A percentile compares a stretch with the other conserved stretches of the same genome.
Evolutionary conservation across 2,888 invertebrate genomes (phyloP).

Genomic region (Orthosia gothica): DNA sequence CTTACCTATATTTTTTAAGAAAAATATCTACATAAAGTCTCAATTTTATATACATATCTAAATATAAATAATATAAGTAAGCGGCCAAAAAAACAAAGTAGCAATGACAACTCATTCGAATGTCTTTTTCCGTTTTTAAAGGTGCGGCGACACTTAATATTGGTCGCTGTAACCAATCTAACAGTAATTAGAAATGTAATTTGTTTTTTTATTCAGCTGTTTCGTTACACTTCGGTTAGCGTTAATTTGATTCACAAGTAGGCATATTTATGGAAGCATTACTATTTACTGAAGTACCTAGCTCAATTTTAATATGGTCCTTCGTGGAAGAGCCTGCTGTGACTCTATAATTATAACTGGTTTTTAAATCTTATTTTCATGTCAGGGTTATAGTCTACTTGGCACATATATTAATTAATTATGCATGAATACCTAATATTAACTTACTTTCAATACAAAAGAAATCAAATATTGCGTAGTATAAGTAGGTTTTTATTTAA

Average conservation of each 20-base stretch:
- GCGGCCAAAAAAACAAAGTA: neutral
- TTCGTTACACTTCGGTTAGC: conserved; percentile 20
- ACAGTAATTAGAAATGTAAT: conserved; percentile 36
- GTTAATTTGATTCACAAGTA: conserved; percentile 3
- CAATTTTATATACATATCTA: too few relatives aligned
- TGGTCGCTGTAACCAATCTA: conserved; percentile 21
- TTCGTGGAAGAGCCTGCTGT: neutral
- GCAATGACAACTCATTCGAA: conserved; percentile 32
- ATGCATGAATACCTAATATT: too few relatives aligned
- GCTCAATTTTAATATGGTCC: neutral
- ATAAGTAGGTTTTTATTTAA: too few relatives aligned
- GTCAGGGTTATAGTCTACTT: too few relatives aligned
- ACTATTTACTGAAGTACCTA: neutral
- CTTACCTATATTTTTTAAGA: too few relatives aligned
- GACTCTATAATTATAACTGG: neutral
- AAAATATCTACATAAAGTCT: too few relatives aligned
- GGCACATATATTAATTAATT: too few relatives aligned
- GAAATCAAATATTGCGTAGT: too few relatives aligned
- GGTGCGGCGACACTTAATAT: conserved; percentile 11
- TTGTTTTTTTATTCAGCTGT: conserved; percentile 35
- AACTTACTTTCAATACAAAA: too few relatives aligned
- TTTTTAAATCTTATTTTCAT: too few relatives aligned
- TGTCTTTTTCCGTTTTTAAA: conserved; percentile 16
- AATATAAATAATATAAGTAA: neutral
- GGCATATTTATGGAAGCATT: neutral